phyloP scores from a whole-genome alignment of 2,113 vertebrate species.

The Corythaixoides concolor region DNA sequence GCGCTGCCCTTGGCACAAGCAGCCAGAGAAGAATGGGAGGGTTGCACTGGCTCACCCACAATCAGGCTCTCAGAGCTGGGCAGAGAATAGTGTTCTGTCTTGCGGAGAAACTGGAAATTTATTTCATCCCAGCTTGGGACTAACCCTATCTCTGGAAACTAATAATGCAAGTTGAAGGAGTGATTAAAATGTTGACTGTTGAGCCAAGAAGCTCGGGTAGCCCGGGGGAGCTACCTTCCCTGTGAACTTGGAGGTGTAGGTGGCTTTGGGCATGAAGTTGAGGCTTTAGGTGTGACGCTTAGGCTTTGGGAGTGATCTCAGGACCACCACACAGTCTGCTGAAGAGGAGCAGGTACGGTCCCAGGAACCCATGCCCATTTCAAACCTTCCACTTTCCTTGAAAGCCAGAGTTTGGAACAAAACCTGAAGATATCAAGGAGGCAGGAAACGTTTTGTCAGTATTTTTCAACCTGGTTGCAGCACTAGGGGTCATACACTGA shows the following conservation, averaged over 20 bases:
- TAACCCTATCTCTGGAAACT: not conserved
- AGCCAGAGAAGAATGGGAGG: conserved; percentile 40
- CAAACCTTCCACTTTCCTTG: not conserved
- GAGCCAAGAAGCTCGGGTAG: not conserved
- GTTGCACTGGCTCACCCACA: conserved; percentile 39
- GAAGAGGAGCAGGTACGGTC: rapidly evolving
- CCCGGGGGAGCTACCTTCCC: not conserved
- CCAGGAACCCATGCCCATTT: not conserved
- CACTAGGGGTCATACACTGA: not conserved
- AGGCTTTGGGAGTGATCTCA: rapidly evolving
- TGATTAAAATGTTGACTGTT: not conserved
- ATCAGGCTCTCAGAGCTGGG: conserved; percentile 20
- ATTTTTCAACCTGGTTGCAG: not conserved
- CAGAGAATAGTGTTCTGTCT: conserved; percentile 40
- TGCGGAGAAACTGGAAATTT: not conserved
- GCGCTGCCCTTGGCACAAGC: conserved; percentile 17
- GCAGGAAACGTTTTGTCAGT: not conserved
- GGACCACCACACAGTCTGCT: not conserved
- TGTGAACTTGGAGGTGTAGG: not conserved
- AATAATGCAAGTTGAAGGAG: not conserved
- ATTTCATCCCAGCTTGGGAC: not conserved
- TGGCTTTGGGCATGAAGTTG: not conserved
- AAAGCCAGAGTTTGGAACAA: not conserved
- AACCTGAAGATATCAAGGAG: not conserved
- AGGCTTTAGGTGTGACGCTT: not conserved